Evolutionary conservation across 92 coral and sea anemone genomes (phyloP), one percentile per base, ranked within the genome.

Genomic region (Galaxea fascicularis): DNA sequence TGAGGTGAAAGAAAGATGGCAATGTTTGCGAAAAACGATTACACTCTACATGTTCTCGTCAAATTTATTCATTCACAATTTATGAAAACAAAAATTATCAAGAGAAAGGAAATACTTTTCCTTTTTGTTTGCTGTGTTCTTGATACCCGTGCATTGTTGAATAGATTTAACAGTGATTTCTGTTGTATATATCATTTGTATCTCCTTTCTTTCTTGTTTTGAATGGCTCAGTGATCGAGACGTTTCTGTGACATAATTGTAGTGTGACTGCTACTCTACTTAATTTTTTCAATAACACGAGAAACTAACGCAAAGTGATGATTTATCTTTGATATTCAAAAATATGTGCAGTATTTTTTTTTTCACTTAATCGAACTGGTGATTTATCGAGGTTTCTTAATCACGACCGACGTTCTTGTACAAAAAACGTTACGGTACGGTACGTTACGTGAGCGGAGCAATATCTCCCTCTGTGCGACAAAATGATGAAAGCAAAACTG

Each of bases 11-110:
- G 20, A 31, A 2, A 6, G 35, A 30, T 13, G 26, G 69, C 51
- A 73, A 73, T 52, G 4, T 35, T 73, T 51, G 31, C 63, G 14
- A 28, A 73, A 73, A 39, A 15, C 62, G 39, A 73, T 73, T 24
- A 73, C 30, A 35, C 2, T 2, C 6, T 35, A 35, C 41, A 35
- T 6, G 2, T 35, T 35, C 3, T 35, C 41, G 41, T n/a, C n/a
- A n/a, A n/a, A n/a, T n/a, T n/a, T n/a, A n/a, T n/a, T n/a, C n/a
- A n/a, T n/a, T n/a, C n/a, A n/a, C n/a, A n/a, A n/a, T n/a, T n/a
- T n/a, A n/a, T n/a, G n/a, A n/a, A n/a, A 29, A 51, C 44, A 39
- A 52, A 15, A 17, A 52, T 62, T 51, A 17, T 71, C 12, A 25
- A 21, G 22, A 31, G 22, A 20, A 3, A 18, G 8, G 8, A 56